phyloP scores from a whole-genome alignment of 2,888 invertebrate species.

The Callyntrura guangdongensis region DNA sequence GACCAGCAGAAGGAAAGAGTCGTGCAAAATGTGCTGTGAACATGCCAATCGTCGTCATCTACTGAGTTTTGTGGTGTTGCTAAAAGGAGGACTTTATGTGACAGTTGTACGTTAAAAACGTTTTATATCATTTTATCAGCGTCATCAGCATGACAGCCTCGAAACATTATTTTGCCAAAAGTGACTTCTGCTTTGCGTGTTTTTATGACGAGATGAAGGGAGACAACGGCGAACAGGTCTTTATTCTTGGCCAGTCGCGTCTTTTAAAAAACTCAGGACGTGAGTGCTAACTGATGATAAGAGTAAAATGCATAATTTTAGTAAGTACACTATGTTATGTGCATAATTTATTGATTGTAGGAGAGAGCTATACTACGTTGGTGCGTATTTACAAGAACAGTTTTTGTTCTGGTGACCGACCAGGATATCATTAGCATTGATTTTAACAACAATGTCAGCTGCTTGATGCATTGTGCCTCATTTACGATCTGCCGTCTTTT shows the following conservation, averaged over 20 bases:
- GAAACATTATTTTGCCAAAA: conserved; percentile 9
- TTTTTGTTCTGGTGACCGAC: conserved; percentile 56
- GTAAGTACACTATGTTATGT: not conserved
- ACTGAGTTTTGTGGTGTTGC: not conserved
- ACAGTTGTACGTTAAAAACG: conserved; percentile 10
- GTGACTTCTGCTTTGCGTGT: not conserved
- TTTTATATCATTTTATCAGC: conserved; percentile 32
- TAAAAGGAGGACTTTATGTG: conserved; percentile 5
- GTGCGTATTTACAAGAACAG: conserved; percentile 28
- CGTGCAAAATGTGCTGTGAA: not conserved
- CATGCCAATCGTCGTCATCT: not conserved
- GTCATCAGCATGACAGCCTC: conserved; percentile 11
- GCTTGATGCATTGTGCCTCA: not conserved
- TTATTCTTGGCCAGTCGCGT: conserved; percentile 17
- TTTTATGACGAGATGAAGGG: not conserved
- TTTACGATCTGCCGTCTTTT: too few relatives aligned
- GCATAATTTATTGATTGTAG: not conserved
- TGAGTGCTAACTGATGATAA: not conserved
- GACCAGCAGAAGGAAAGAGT: not conserved
- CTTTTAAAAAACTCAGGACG: not conserved
- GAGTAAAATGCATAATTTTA: too few relatives aligned
- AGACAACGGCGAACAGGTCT: not conserved
- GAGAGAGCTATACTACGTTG: not conserved
- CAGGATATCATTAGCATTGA: conserved; percentile 62
- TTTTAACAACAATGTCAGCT: conserved; percentile 27